Percentiles rank a stretch among this genome's conserved stretches.
Conservation (phyloP, 2,888 invertebrate genomes). For the Rapana venosa region DNA sequence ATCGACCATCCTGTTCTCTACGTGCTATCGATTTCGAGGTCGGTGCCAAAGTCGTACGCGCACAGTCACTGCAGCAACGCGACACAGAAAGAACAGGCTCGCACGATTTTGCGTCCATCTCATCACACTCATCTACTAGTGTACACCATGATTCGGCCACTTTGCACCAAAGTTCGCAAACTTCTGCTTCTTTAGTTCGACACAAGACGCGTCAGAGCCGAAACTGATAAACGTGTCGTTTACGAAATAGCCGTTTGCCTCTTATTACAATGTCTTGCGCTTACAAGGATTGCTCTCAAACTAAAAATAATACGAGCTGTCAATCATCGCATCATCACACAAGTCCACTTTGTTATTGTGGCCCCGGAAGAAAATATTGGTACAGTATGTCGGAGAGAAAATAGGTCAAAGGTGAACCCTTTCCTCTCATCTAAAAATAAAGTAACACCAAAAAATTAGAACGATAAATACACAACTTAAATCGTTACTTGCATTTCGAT, state of each 20-base stretch:
- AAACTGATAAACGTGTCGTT: neutral
- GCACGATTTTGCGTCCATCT: neutral
- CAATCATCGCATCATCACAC: constrained; percentile 15
- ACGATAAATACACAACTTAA: no score
- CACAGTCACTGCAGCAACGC: neutral
- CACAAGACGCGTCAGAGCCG: neutral
- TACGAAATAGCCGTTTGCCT: neutral
- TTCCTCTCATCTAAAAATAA: neutral
- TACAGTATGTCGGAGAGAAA: constrained; percentile 20
- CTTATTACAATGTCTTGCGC: neutral
- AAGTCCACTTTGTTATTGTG: constrained; percentile 31
- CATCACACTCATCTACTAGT: neutral
- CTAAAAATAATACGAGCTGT: neutral
- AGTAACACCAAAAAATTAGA: neutral
- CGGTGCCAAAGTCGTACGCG: constrained; percentile 12
- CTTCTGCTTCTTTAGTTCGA: neutral
- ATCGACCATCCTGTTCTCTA: neutral
- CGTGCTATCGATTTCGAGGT: neutral
- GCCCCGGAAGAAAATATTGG: constrained; percentile 12
- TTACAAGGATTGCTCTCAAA: neutral
- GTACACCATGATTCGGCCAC: neutral
- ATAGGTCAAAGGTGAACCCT: constrained; percentile 25
- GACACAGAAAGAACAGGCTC: constrained; percentile 1
- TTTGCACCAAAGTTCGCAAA: constrained; percentile 24
- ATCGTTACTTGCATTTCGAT: no score